phyloP scores from a whole-genome alignment of 2,797 vertebrate genomes.

The Ctenosaura bakeri region DNA sequence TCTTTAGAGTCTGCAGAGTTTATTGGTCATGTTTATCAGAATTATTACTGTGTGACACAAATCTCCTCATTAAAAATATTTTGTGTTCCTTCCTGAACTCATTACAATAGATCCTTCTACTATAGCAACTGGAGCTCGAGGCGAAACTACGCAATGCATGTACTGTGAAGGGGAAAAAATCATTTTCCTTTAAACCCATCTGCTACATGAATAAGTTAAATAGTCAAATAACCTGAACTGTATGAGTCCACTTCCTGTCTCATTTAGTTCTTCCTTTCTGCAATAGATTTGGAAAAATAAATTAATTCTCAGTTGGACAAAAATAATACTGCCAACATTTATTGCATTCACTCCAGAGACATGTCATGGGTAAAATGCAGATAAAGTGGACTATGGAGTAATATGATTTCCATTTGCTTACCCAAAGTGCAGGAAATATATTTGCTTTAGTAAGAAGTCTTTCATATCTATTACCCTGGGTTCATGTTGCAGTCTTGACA shows the following conservation, averaged over 20 bases:
- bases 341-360: background rate
- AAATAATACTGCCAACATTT: too few relatives aligned
- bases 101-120: background rate
- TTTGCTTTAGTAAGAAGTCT: background rate
- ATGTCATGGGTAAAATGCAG: background rate
- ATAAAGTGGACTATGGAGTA: background rate
- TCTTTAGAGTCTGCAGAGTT: background rate
- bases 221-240: background rate
- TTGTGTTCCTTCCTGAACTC: slow-evolving; percentile 4
- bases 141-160: background rate
- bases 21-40: slow-evolving; percentile 11
- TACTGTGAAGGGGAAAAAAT: background rate
- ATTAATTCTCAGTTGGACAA: background rate
- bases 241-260: background rate
- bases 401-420: background rate
- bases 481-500: background rate
- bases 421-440: background rate
- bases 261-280: background rate
- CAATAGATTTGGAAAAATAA: background rate
- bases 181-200: background rate
- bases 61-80: slow-evolving; percentile 9
- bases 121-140: background rate
- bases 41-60: slow-evolving; percentile 24
- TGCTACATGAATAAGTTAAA: background rate
- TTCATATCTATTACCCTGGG: background rate